A percentile compares a stretch with the other conserved stretches of the same genome.
phyloP scores from a whole-genome alignment of 2,113 vertebrate species.

The Felis catus region DNA sequence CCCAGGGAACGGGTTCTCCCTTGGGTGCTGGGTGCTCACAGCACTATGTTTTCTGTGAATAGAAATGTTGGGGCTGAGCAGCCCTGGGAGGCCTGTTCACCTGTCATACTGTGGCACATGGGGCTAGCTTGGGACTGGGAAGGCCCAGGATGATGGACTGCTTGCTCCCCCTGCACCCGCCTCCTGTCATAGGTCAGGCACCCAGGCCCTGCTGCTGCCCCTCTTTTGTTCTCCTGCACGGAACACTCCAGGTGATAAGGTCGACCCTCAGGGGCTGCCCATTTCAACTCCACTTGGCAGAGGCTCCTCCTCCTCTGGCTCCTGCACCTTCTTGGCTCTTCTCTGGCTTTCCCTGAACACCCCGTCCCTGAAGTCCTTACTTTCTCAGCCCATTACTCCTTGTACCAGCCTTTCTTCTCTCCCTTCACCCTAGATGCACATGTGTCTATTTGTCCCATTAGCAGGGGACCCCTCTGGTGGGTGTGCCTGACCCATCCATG shows the following conservation, averaged over 20 bases:
- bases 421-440: background rate
- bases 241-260: background rate
- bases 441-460: background rate
- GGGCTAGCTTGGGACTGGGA: background rate
- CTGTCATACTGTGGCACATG: background rate
- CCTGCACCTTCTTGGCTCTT: background rate
- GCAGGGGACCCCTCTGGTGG: too few species aligned
- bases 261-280: background rate
- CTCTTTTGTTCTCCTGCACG: background rate
- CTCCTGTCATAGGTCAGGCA: background rate
- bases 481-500: background rate
- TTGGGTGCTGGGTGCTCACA: background rate
- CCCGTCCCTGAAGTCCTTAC: background rate
- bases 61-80: background rate
- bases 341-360: background rate
- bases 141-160: background rate
- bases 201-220: background rate
- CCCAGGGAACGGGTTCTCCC: background rate
- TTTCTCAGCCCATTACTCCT: background rate
- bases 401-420: background rate
- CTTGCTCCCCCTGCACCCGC: background rate
- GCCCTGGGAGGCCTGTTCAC: background rate
- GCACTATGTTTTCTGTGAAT: background rate
- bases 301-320: background rate
- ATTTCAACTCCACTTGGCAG: background rate